Percentiles rank a stretch among this genome's conserved stretches.
These are phyloP conservation scores for Oxyteleia sp. DNA, from an alignment of 2,888 invertebrate species.

Conservation along the genomic window DNA sequence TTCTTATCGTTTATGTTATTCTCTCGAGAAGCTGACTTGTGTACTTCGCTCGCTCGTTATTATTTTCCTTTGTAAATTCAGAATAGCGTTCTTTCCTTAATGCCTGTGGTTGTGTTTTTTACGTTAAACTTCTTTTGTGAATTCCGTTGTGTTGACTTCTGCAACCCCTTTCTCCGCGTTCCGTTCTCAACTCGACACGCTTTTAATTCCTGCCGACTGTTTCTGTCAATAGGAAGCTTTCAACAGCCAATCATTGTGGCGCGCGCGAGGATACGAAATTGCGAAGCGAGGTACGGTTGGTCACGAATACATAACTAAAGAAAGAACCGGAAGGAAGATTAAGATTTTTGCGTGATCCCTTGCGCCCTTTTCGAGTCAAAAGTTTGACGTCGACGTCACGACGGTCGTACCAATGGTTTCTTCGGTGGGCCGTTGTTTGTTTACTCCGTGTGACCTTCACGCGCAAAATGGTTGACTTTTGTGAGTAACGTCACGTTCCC, in stretches of 20 bases:
- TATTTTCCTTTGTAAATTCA: not conserved
- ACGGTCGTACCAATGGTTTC: constrained; percentile 35
- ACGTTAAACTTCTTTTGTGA: not conserved
- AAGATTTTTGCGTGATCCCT: not conserved
- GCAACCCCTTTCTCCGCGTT: constrained; percentile 60
- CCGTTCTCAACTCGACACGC: constrained; percentile 52
- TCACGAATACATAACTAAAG: constrained; percentile 54
- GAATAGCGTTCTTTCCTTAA: not conserved
- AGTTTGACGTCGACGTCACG: constrained; percentile 38
- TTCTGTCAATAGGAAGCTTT: constrained; percentile 47
- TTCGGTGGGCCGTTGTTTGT: not conserved
- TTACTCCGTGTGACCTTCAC: constrained; percentile 22
- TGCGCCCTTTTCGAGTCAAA: not conserved
- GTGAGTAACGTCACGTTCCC: constrained; percentile 25
- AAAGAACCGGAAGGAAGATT: not conserved
- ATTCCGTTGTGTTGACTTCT: constrained; percentile 47
- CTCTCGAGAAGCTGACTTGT: not conserved
- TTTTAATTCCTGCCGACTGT: constrained; percentile 54
- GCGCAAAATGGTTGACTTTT: constrained; percentile 47
- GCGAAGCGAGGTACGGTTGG: constrained; percentile 57
- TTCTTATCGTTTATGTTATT: constrained; percentile 7
- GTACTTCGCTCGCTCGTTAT: not conserved
- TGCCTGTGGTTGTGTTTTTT: not conserved
- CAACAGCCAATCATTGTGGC: constrained; percentile 59
- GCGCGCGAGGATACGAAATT: constrained; percentile 65